Evolutionary conservation across 2,797 vertebrate species (phyloP), one percentile per base, ranked within the genome.

Genomic region (Eidolon dupreanum): DNA sequence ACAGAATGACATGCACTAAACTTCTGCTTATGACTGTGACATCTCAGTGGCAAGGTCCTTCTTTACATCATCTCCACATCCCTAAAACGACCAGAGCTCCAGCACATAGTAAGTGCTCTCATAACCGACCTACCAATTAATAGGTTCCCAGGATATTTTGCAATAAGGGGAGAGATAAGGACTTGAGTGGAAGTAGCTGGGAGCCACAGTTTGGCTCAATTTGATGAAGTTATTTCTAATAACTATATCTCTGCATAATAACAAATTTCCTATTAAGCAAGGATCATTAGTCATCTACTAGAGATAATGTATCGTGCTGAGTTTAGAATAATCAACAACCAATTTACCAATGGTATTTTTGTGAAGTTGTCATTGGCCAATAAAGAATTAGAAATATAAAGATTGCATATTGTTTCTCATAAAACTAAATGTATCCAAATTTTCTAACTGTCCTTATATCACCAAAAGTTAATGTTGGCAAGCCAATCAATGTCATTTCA

Each of bases 391-490:
- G 61, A 82, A 84, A 88, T 7, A 79, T 9, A 49, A 83, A 3
- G 12, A 31, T 6, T 36, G 3, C 0, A 49, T 12, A 8, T 1
- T 24, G 1, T 17, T 51, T 94, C 90, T 53, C 65, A 55, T 66
- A 61, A 88, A 82, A n/a, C 36, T 33, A 46, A 79, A 61, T 38
- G 26, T 28, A 49, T 51, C 46, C 41, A 53, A 26, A 51, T 33
- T 73, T 74, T 31, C 22, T 17, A 86, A 46, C 20, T 43, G 24
- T 49, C 66, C n/a, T 91, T 51, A n/a, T 1, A 57, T 49, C 9
- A 59, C 22, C 2, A 20, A 68, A 77, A 85, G 36, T 78, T 0
- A 28, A 24, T 0, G 4, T 1, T 31, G 3, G 0, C 3, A 51
- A 83, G 31, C 3, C 7, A 61, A 51, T 74, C n/a, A 24, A 51